Conservation (phyloP, 2,113 vertebrate genomes). For the Gallinago paraguaiae region DNA sequence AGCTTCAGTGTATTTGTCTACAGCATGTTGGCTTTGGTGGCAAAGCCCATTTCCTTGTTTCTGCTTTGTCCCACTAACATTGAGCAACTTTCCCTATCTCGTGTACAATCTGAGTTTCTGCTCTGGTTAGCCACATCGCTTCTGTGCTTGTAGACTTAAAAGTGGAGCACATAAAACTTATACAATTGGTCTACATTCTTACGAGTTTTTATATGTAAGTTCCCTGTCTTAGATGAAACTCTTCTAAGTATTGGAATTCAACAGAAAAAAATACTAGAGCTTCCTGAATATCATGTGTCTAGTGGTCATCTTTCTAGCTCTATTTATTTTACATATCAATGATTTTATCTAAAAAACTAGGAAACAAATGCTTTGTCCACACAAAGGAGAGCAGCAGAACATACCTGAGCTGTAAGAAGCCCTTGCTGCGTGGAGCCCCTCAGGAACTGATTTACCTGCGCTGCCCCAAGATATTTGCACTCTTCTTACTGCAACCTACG, state of each 20-base stretch:
- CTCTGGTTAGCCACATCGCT: neutral
- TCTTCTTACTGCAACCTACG: neutral
- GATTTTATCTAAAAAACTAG: neutral
- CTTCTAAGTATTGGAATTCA: neutral
- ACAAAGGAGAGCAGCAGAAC: neutral
- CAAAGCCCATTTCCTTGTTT: neutral
- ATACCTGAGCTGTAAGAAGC: neutral
- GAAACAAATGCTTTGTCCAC: neutral
- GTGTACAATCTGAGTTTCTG: neutral
- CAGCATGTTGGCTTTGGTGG: neutral
- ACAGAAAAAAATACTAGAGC: neutral
- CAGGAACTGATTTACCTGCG: neutral
- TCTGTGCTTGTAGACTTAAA: neutral
- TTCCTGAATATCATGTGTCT: neutral
- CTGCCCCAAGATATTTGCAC: neutral
- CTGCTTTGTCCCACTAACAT: neutral
- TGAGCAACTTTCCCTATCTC: neutral
- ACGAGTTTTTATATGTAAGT: neutral
- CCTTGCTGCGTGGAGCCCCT: neutral
- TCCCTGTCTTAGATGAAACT: neutral
- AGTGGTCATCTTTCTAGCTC: neutral
- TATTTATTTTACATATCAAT: neutral
- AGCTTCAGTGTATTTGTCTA: neutral
- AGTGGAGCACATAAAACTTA: neutral
- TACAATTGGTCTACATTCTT: neutral